Percentiles rank a stretch among this genome's conserved stretches.
These are phyloP conservation scores for Syncerus caffer DNA, from an alignment of 2,797 vertebrate genomes.

Conservation along the genomic window DNA sequence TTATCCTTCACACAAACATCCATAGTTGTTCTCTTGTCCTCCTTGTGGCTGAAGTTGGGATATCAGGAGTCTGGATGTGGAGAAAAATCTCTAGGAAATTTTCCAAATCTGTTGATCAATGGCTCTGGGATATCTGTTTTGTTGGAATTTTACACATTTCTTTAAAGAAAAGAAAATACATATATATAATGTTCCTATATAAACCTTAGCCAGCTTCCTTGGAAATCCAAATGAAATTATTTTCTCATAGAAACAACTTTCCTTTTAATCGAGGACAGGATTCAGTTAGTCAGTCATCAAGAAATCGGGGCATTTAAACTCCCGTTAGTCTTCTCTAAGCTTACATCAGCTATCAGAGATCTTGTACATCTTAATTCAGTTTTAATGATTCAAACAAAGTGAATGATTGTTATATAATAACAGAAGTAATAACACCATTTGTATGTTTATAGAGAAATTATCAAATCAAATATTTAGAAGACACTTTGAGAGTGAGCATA, in stretches of 20 bases:
- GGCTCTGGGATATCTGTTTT: background rate
- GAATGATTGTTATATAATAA: background rate
- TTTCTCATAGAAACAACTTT: background rate
- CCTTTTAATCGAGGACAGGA: background rate
- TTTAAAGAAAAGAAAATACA: background rate
- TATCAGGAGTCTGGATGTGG: constrained; percentile 41
- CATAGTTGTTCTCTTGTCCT: constrained; percentile 43
- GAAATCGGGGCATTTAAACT: background rate
- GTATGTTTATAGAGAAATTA: background rate
- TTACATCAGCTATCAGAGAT: background rate
- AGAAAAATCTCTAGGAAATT: background rate
- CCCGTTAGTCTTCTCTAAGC: background rate
- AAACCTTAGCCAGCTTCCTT: background rate
- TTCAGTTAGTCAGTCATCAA: background rate
- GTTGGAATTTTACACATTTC: background rate
- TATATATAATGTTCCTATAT: background rate
- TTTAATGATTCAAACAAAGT: background rate
- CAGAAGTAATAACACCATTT: background rate
- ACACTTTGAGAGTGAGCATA: background rate
- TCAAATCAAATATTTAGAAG: background rate
- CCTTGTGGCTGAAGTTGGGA: constrained; percentile 62
- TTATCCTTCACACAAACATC: background rate
- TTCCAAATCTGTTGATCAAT: background rate
- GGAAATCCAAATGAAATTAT: background rate
- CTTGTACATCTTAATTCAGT: background rate